A percentile compares a stretch with the other conserved stretches of the same genome.
Conservation (phyloP, 2,888 invertebrate species). For the Sylvicola cinctus region DNA sequence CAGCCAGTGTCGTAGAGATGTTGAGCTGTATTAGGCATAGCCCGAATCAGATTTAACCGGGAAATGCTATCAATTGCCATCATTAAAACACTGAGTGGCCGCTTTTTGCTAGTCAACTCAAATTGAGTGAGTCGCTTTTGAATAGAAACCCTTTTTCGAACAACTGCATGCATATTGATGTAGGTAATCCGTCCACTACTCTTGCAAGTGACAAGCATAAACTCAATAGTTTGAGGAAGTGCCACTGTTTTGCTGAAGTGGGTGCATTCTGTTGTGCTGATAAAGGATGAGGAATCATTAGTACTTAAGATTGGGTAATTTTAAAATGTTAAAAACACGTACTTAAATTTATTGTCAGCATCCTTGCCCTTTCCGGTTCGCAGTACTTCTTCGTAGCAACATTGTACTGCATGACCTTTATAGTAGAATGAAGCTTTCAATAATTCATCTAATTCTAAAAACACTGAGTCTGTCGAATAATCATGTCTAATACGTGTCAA, state of each 20-base stretch:
- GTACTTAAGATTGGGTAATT: no score
- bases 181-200: conserved; percentile 17
- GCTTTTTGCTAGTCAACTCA: conserved; percentile 2
- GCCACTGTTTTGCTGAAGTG: conserved; percentile 22
- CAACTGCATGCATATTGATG: conserved; percentile 30
- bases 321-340: neutral
- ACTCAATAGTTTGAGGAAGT: conserved; percentile 23
- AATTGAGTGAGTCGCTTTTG: conserved; percentile 20
- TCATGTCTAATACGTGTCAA: conserved; percentile 17
- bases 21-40: conserved; percentile 49
- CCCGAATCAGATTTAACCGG: conserved; percentile 49
- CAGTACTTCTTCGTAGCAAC: conserved; percentile 18
- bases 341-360: conserved; percentile 11
- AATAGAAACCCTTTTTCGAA: conserved; percentile 29
- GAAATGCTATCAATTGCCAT: conserved; percentile 77
- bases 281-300: no score
- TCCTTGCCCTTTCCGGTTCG: conserved; percentile 13
- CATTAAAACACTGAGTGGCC: conserved; percentile 44
- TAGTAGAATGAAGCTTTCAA: conserved; percentile 13
- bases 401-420: conserved; percentile 11
- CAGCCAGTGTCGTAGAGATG: conserved; percentile 47
- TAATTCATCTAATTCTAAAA: conserved; percentile 15
- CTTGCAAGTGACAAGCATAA: conserved; percentile 30
- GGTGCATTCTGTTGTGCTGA: conserved; percentile 27
- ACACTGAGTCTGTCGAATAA: conserved; percentile 12